These are phyloP conservation scores for Pogonocichla stellata DNA, from an alignment of 2,113 vertebrate species.

Conservation along the genomic window DNA sequence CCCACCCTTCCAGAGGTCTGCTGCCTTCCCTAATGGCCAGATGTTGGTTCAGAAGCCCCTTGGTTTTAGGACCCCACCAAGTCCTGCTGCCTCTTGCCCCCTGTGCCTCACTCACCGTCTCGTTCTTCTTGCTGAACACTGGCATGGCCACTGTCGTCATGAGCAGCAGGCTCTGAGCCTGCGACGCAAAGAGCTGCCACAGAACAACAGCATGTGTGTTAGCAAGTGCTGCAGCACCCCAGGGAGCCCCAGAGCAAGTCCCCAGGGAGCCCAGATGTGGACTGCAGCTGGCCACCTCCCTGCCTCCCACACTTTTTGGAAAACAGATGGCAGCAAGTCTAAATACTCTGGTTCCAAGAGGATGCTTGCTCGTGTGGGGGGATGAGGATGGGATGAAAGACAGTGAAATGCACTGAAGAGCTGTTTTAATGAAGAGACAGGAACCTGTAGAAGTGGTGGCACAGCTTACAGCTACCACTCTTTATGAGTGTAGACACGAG, in stretches of 20 bases:
- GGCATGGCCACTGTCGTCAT: conserved; percentile 98
- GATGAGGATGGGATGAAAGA: not conserved
- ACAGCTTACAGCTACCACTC: not conserved
- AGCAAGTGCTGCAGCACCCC: not conserved
- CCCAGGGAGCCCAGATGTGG: not conserved
- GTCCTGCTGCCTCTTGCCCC: not conserved
- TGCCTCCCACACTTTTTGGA: not conserved
- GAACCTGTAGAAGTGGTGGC: not conserved
- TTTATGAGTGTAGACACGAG: not conserved
- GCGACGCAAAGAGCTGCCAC: conserved; percentile 84
- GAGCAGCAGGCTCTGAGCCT: conserved; percentile 85
- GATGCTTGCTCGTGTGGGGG: not conserved
- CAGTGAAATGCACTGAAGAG: not conserved
- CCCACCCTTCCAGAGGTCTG: not conserved
- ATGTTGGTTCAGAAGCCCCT: not conserved
- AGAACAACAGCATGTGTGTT: not conserved
- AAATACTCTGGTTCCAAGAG: not conserved
- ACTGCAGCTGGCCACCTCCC: not conserved
- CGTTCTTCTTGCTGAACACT: conserved; percentile 96
- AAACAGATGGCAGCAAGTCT: not conserved
- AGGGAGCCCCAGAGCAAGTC: not conserved
- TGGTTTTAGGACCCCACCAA: not conserved
- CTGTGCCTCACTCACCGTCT: conserved; percentile 81
- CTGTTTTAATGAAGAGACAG: not conserved
- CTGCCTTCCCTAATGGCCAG: accelerated